Evolutionary conservation across 1,140 invertebrate genomes (phyloP).

Genomic region (Drosophila carrolli): DNA sequence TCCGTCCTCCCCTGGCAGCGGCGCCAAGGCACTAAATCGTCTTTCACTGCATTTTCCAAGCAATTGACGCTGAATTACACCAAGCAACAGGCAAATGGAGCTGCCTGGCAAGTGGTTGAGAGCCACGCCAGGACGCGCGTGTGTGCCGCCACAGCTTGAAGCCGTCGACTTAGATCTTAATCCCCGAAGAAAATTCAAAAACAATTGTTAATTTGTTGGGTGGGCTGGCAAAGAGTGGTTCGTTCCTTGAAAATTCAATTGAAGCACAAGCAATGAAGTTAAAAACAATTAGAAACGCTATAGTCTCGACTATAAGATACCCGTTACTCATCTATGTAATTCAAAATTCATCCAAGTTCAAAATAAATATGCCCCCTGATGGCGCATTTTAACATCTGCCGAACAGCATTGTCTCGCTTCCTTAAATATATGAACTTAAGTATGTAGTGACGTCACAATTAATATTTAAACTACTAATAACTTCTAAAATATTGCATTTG

Average conservation of each 20-base stretch:
- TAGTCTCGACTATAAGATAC: no score
- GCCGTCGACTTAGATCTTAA: conserved; percentile 12
- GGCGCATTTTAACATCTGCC: no score
- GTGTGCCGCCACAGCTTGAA: conserved; percentile 22
- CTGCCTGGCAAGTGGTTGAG: neutral
- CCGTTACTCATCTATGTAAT: no score
- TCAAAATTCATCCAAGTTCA: no score
- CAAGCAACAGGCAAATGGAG: conserved; percentile 44
- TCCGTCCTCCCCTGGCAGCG: neutral
- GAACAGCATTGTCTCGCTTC: no score
- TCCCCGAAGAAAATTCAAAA: conserved; percentile 14
- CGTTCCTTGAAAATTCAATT: conserved; percentile 46
- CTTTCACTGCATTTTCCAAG: conserved; percentile 59
- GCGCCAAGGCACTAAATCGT: neutral
- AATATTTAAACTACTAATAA: no score
- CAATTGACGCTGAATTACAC: conserved; percentile 35
- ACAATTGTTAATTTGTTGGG: conserved; percentile 47
- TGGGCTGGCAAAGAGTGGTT: conserved; percentile 5
- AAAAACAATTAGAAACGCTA: neutral
- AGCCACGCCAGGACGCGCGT: neutral
- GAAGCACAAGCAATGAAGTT: conserved; percentile 13
- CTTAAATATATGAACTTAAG: no score
- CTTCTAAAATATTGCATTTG: no score
- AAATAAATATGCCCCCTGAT: no score
- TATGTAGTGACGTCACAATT: no score